Base-by-base conservation (phyloP, 2,797 vertebrate species). In the Garrulus glandarius region DNA sequence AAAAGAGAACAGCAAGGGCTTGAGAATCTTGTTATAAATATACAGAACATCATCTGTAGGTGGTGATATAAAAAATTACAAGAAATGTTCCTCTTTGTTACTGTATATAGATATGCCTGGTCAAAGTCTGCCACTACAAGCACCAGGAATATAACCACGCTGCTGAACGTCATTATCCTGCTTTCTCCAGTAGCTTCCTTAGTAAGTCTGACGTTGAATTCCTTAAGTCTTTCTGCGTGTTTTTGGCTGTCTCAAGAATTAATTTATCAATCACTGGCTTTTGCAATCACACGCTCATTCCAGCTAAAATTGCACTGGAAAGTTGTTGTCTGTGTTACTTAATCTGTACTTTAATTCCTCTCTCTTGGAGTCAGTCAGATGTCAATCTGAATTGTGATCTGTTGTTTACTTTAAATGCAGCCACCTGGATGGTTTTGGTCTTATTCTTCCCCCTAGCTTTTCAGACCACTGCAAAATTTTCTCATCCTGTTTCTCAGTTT, bases 21-120 rank as follows among this genome's bases (percentile, higher is more conserved):
- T 0, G 26, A 89, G 67, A 92, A 85, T 96, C 83, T 91, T 14
- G 13, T 94, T 92, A 93, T 87, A 93, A 93, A 94, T 86, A 95
- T 44, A 75, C 53, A 61, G 56, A 93, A 55, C 79, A 95, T 87
- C 85, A 77, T 91, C 77, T 81, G 93, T 85, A 84, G 94, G 89
- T 93, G 91, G 81, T 89, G 72, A 94, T 90, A 80, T 81, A 96
- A 96, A 95, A 96, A 94, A 95, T 87, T 74, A 52, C 77, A 88
- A 93, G 37, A 88, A 94, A 91, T 64, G 44, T 94, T 95, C 81
- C 57, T 74, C 71, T 69, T 9, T 84, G 67, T 89, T 95, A 71
- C 87, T 91, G 60, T 64, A 89, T 91, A 83, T 79, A 86, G 88
- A 36, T 81, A 30, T 17, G 67, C 68, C 64, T 63, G 84, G 95